Base-by-base conservation (phyloP, 2,113 vertebrate genomes). In the Haliaeetus leucogaster region DNA sequence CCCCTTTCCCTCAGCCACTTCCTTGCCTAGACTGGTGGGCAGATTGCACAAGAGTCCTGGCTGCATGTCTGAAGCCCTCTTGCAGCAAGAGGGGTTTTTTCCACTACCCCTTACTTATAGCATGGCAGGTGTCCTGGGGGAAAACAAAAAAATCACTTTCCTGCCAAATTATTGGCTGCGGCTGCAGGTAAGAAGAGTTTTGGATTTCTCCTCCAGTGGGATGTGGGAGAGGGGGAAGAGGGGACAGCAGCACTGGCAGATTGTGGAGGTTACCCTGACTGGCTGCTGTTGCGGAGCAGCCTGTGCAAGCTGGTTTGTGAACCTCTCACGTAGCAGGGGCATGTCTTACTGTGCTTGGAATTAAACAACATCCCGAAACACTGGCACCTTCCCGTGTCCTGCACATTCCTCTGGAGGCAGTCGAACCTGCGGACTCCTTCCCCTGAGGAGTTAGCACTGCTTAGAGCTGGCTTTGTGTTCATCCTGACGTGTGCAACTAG, bases 291-390 rank as follows among this genome's bases (percentile, higher is more conserved):
- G 32, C 62, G 38, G 78, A 47, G 59, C 81, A 84, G 72, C 63
- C 27, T 15, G 19, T 19, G 38, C 2, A 2, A 12, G 81, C 43
- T 63, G 89, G 8, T 50, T 29, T 18, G 13, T 16, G 53, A 94
- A 15, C 43, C 48, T 23, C 32, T 71, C 5, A 1, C 0, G 1
- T 2, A 63, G 79, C 7, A 1, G 52, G 55, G 40, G 5, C 73
- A 16, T 2, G 0, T 76, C 12, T 36, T 21, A 6, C 59, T 74
- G 67, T 47, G 63, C 77, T 34, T 59, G 61, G 23, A 27, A 48
- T 23, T 14, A 5, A 72, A 15, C 29, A 15, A 0, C 19, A 2
- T 68, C 91, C 71, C 16, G 2, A 62, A 72, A 32, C 72, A 30
- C 23, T 6, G 30, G 56, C 16, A 19, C 77, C 34, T 78, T 47